Percentiles rank a stretch among this genome's conserved stretches.
phyloP scores from a whole-genome alignment of 2,797 vertebrate species.

The Pseudotriccus pelzelni region DNA sequence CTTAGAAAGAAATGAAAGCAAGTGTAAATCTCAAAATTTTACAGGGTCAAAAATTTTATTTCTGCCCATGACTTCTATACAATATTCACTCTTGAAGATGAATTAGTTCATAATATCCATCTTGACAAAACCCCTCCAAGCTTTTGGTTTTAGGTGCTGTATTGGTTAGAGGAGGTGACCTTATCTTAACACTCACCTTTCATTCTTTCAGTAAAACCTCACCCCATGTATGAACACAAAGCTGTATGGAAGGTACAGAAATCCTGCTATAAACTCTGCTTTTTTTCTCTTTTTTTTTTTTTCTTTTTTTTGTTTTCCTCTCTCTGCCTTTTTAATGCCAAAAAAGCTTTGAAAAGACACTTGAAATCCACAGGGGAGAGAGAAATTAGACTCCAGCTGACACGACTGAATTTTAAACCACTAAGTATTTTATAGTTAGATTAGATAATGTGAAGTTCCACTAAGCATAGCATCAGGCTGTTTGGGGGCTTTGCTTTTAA shows the following conservation, averaged over 20 bases:
- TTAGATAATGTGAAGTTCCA: neutral
- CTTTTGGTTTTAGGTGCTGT: constrained; percentile 1
- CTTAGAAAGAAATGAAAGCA: neutral
- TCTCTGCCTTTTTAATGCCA: neutral
- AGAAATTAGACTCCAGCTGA: constrained; percentile 45
- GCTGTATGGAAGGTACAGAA: neutral
- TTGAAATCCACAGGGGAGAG: constrained; percentile 20
- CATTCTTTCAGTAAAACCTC: neutral
- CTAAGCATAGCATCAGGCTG: neutral
- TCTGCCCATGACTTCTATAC: neutral
- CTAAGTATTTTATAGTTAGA: constrained; percentile 14
- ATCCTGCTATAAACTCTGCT: neutral
- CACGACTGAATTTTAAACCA: constrained; percentile 32
- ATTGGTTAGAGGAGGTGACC: neutral
- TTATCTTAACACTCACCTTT: constrained; percentile 8
- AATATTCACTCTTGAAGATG: neutral
- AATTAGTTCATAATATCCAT: neutral
- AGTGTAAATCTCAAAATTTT: neutral
- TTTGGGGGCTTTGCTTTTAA: neutral
- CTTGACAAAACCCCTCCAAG: neutral
- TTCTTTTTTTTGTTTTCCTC: accelerated
- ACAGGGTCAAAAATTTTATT: neutral
- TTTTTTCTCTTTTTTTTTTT: neutral
- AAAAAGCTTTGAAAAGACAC: constrained; percentile 9
- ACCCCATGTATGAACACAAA: neutral